phyloP scores from a whole-genome alignment of 2,113 vertebrate species.

The Plecturocebus donacophilus region DNA sequence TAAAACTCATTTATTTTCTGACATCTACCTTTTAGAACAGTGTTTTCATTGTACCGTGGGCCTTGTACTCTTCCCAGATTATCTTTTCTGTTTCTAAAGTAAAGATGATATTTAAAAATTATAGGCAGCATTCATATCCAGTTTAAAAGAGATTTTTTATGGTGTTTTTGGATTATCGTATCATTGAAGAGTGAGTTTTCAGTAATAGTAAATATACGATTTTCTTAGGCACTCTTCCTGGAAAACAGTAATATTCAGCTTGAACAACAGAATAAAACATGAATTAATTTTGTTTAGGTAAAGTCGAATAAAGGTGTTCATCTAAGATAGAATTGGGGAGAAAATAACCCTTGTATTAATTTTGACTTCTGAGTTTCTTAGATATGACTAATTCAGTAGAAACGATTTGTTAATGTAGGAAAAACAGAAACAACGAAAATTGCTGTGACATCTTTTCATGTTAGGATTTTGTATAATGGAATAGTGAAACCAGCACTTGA shows the following conservation, averaged over 20 bases:
- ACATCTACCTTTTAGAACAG: neutral
- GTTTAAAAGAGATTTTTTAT: neutral
- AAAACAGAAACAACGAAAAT: neutral
- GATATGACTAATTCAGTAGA: slow-evolving; percentile 17
- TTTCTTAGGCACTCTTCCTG: neutral
- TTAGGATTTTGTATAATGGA: slow-evolving; percentile 66
- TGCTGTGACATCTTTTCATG: slow-evolving; percentile 39
- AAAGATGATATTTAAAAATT: slow-evolving; percentile 27
- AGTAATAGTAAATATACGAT: neutral
- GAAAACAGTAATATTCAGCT: neutral
- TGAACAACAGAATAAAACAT: neutral
- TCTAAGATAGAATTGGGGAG: neutral
- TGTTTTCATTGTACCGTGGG: slow-evolving; percentile 4
- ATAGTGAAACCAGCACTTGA: slow-evolving; percentile 68
- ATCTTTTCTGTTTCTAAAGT: slow-evolving; percentile 35
- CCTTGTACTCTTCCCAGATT: neutral
- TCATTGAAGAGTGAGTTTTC: slow-evolving; percentile 22
- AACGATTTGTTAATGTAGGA: slow-evolving; percentile 29
- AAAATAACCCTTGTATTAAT: neutral
- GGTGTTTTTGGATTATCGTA: neutral
- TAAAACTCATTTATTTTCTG: slow-evolving; percentile 46
- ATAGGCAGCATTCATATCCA: neutral
- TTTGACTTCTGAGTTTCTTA: slow-evolving; percentile 27
- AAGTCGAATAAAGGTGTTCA: neutral
- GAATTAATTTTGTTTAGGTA: neutral